Percentiles rank a stretch among this genome's conserved stretches.
phyloP scores from a whole-genome alignment of 2,113 vertebrate genomes.

The Tupaia tana region DNA sequence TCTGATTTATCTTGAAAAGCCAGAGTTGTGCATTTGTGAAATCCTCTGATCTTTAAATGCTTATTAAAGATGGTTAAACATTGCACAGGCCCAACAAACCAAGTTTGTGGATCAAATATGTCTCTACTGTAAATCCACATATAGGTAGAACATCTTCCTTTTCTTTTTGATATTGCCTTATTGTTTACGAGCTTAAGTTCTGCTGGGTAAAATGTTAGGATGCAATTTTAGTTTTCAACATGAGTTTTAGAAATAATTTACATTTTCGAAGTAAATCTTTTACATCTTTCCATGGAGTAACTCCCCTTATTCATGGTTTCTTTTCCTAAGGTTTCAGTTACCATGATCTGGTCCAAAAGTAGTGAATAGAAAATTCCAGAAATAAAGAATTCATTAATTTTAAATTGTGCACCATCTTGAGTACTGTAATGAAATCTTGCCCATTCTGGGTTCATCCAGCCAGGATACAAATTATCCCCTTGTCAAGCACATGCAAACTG shows the following conservation, averaged over 20 bases:
- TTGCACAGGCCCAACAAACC: background rate
- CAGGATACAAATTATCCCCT: too few relatives aligned
- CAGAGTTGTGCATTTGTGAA: background rate
- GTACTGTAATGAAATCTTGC: too few relatives aligned
- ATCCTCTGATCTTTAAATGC: background rate
- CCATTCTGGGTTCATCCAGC: too few relatives aligned
- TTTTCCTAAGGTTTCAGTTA: too few relatives aligned
- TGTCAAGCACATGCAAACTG: too few relatives aligned
- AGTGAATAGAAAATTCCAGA: too few relatives aligned
- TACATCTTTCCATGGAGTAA: background rate
- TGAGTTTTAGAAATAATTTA: background rate
- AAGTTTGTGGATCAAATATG: background rate
- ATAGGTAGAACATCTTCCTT: background rate
- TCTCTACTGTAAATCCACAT: background rate
- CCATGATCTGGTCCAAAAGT: too few relatives aligned
- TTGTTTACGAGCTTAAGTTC: background rate
- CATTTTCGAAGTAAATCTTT: slow-evolving; percentile 16
- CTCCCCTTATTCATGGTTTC: too few relatives aligned
- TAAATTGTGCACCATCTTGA: too few relatives aligned
- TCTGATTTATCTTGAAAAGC: slow-evolving; percentile 9
- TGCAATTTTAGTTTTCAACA: slow-evolving; percentile 30
- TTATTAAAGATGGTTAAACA: background rate
- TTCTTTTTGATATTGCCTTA: background rate
- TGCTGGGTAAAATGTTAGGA: background rate
- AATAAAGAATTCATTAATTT: too few relatives aligned